Evolutionary conservation across 2,797 vertebrate genomes (phyloP).

Genomic region (Protosalanx chinensis): DNA sequence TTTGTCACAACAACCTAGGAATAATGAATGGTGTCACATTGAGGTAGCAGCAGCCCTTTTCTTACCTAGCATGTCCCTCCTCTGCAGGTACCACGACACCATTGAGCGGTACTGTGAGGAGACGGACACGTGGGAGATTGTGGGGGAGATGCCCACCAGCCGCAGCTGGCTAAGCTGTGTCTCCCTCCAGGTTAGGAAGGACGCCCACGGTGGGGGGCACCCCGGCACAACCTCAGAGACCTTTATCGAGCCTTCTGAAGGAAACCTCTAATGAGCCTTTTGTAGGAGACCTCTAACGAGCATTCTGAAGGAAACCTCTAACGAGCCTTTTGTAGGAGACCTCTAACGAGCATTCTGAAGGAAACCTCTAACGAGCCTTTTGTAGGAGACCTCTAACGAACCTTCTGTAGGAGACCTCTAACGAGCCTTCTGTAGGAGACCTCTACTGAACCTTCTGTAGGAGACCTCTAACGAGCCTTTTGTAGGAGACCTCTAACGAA

Average conservation of each 20-base stretch:
- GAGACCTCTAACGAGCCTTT: not conserved
- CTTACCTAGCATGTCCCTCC: no score
- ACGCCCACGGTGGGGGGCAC: conserved; percentile 50
- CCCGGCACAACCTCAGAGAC: conserved; percentile 52
- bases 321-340: not conserved
- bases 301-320: no score
- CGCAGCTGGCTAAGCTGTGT: conserved; percentile 83
- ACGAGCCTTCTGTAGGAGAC: not conserved
- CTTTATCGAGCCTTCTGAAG: no score
- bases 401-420: no score
- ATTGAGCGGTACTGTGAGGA: conserved; percentile 79
- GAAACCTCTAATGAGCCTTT: conserved; percentile 3
- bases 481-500: no score
- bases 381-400: not conserved
- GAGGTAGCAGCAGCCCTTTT: no score
- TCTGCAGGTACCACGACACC: conserved; percentile 77
- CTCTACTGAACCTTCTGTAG: not conserved
- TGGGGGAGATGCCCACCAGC: conserved; percentile 80
- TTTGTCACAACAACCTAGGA: not conserved
- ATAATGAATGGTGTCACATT: not conserved
- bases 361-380: no score
- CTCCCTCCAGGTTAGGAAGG: conserved; percentile 74
- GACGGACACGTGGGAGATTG: conserved; percentile 75
- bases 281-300: conserved; percentile 2
- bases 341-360: no score